Evolutionary conservation across 2,888 invertebrate species (phyloP), one percentile per base, ranked within the genome.

Genomic region (Chrysolina oricalcia): DNA sequence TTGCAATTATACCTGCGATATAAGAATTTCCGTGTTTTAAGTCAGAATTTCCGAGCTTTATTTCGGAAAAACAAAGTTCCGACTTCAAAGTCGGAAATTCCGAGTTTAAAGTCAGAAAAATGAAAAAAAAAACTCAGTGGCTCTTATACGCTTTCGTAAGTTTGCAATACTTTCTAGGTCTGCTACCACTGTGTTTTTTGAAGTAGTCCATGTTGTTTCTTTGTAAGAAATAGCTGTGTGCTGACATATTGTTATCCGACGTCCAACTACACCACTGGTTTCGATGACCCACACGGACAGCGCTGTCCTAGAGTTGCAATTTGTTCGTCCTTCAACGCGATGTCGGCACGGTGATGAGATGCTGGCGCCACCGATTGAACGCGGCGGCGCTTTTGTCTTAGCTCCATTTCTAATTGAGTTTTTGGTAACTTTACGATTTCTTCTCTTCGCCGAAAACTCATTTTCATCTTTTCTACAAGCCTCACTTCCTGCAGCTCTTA

Each of bases 301-400:
- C 70, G 70, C 48, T 73, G 73, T 78, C 76, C 72, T 76, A 69
- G 41, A 53, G 67, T 74, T 70, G 75, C 72, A 77, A 79, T 75
- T 74, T 70, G 76, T 77, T 77, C 48, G 73, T 70, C 70, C 69
- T 71, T 75, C 76, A 69, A 72, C 64, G 74, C 73, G 70, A 64
- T 73, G 74, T 75, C 75, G 80, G 75, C 75, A 63, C 46, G 67
- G 40, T 53, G 70, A 70, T 68, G 71, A 76, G 70, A 69, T 72
- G 71, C 77, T 81, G 83, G 83, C 83, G 83, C 83, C 83, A 83
- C 79, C 63, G 75, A 73, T 74, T 76, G 69, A 72, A 73, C 67
- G 79, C 81, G 82, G 80, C 76, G 80, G 80, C 76, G 80, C 81
- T 82, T 83, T 83, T 82, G 82, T 81, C 81, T 81, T 81, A 80